These are phyloP conservation scores for Achlya flavicornis DNA, from an alignment of 2,888 invertebrate species.

Conservation along the genomic window DNA sequence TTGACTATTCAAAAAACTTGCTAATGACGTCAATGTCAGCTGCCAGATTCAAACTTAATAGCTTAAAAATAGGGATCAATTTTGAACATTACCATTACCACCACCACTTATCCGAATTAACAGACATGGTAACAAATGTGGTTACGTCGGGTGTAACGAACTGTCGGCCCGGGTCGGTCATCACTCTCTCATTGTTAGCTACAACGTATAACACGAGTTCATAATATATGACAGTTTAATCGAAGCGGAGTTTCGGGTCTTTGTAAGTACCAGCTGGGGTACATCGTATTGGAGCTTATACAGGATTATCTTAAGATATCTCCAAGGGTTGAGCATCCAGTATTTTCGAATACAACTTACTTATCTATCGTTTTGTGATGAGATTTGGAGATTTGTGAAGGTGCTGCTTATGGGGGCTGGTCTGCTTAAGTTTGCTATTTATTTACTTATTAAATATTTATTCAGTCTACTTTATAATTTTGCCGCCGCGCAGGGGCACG, in stretches of 20 bases:
- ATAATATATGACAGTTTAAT: slow-evolving; percentile 17
- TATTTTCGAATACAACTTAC: too few species aligned
- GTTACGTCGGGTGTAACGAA: slow-evolving; percentile 34
- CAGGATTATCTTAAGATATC: too few species aligned
- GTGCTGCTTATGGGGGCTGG: too few species aligned
- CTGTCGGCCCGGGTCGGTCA: slow-evolving; percentile 36
- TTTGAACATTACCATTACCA: background rate
- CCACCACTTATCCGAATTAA: background rate
- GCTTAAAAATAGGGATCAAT: background rate
- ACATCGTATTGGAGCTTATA: too few species aligned
- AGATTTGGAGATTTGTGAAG: too few species aligned
- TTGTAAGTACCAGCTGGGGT: background rate
- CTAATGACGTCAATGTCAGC: background rate
- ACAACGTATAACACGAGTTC: slow-evolving; percentile 30
- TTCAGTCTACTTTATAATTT: too few species aligned
- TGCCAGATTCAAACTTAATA: background rate
- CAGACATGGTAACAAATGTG: background rate
- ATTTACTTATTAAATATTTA: too few species aligned
- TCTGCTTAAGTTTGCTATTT: too few species aligned
- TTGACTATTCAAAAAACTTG: background rate
- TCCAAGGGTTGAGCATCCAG: too few species aligned
- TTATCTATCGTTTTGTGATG: too few species aligned
- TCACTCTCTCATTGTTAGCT: slow-evolving; percentile 32
- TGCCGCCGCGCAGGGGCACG: too few species aligned
- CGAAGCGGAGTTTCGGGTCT: background rate